phyloP scores from a whole-genome alignment of 1,140 invertebrate genomes.

The Penaeus japonicus region DNA sequence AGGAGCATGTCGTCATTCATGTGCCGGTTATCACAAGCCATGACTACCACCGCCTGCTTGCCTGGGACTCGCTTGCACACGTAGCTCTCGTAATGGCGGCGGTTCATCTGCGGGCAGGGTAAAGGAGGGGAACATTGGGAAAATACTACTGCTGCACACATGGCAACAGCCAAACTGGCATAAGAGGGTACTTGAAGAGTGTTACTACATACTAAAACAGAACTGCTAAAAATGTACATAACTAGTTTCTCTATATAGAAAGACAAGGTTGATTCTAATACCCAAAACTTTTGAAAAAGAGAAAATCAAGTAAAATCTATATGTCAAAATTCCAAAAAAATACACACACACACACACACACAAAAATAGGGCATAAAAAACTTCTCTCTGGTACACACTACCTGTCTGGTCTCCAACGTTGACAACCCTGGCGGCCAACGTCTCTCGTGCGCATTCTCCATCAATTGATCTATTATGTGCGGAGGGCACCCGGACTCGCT shows the following conservation, averaged over 20 bases:
- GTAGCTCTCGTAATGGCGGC: conserved; percentile 92
- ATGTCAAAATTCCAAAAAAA: neutral
- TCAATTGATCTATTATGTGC: conserved; percentile 91
- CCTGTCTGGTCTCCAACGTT: conserved; percentile 89
- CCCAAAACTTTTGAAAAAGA: too few species aligned
- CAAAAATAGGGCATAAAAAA: neutral
- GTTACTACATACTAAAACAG: too few species aligned
- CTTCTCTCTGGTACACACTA: conserved; percentile 28
- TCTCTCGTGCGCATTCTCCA: conserved; percentile 96
- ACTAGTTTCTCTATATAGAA: too few species aligned
- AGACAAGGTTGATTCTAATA: too few species aligned
- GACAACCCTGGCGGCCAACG: conserved; percentile 87
- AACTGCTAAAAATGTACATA: too few species aligned
- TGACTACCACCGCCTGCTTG: conserved; percentile 92
- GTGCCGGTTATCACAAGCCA: conserved; percentile 93
- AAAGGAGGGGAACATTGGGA: neutral
- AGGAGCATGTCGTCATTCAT: conserved; percentile 96
- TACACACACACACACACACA: neutral
- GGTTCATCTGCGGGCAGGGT: conserved; percentile 78
- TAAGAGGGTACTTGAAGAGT: too few species aligned
- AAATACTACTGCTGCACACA: neutral
- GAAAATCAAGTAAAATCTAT: neutral
- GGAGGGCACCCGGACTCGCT: conserved; percentile 91
- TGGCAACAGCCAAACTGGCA: too few species aligned
- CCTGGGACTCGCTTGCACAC: conserved; percentile 88